Base-by-base conservation (phyloP, 2,113 vertebrate genomes). In the Zapus hudsonius region DNA sequence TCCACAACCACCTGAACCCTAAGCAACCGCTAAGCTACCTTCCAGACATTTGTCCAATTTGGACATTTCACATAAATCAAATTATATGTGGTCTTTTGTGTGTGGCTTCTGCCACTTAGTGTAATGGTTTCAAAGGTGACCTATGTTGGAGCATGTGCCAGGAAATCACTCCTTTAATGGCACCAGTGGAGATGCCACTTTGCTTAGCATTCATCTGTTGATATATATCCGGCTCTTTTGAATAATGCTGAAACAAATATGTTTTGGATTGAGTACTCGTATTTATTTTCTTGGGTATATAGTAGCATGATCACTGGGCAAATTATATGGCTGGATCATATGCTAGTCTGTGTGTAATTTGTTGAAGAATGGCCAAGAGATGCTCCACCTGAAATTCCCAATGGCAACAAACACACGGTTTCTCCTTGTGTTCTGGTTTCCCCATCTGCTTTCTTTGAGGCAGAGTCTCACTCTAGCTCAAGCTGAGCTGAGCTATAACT, bases 191-290 rank as follows among this genome's bases (percentile, higher is more conserved):
- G 44, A 42, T 33, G 40, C 9, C 44, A 42, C 63, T 76, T 92
- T 90, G 47, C 67, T 86, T 89, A 74, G 63, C 44, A 57, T 82
- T 84, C 15, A 42, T 70, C 61, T 76, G 19, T 38, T 82, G 52
- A 44, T 70, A 52, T 15, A 63, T 11, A 75, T 64, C 63, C 86
- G n/a, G 57, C 66, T 81, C 42, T 74, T 47, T 25, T 23, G 40
- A 92, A 29, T 67, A 84, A 66, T 66, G 63, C 8, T 66, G 13
- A 27, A 59, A 17, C 31, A 67, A 67, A 89, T 55, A 38, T 67
- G 29, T 61, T 92, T 89, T 87, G 84, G 81, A 66, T 79, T 83
- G 42, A 91, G 44, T 78, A 78, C 15, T 47, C 83, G 17, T 52
- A 85, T 84, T 67, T 47, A 75, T n/a, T 70, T 90, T n/a, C n/a